Evolutionary conservation across 2,888 invertebrate genomes (phyloP).

Genomic region (Phyto melanocephala): DNA sequence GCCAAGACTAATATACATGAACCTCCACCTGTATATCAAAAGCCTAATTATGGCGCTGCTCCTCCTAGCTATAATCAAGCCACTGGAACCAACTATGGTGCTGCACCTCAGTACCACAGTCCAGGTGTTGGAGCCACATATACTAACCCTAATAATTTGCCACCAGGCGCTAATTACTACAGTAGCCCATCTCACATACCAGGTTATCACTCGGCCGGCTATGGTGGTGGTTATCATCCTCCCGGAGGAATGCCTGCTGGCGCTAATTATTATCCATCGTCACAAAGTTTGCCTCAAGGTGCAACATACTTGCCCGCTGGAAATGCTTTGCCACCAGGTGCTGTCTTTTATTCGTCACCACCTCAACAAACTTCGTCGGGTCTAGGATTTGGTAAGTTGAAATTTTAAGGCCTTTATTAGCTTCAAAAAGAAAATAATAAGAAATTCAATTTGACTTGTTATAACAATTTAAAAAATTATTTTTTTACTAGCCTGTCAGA

Average conservation of each 20-base stretch:
- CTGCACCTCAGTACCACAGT: slow-evolving; percentile 68
- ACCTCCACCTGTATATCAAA: slow-evolving; percentile 74
- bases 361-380: slow-evolving; percentile 77
- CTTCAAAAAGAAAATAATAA: no score
- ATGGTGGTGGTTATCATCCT: slow-evolving; percentile 66
- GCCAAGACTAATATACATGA: slow-evolving; percentile 75
- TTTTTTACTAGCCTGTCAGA: no score
- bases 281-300: slow-evolving; percentile 69
- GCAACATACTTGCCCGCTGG: slow-evolving; percentile 71
- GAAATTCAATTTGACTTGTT: no score
- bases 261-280: slow-evolving; percentile 67
- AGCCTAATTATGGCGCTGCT: slow-evolving; percentile 71
- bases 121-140: slow-evolving; percentile 70
- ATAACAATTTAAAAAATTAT: no score
- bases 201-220: slow-evolving; percentile 68
- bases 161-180: slow-evolving; percentile 70
- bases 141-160: slow-evolving; percentile 70
- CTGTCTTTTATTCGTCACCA: slow-evolving; percentile 70
- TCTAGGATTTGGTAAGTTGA: slow-evolving; percentile 75
- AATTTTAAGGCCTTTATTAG: no score
- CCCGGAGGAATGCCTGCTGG: no score
- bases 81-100: slow-evolving; percentile 70
- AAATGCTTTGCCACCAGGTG: slow-evolving; percentile 72
- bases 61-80: slow-evolving; percentile 73
- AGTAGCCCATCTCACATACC: slow-evolving; percentile 63